Evolutionary conservation across 2,797 vertebrate genomes (phyloP), one percentile per base, ranked within the genome.

Genomic region (Catamblyrhynchus diadema): DNA sequence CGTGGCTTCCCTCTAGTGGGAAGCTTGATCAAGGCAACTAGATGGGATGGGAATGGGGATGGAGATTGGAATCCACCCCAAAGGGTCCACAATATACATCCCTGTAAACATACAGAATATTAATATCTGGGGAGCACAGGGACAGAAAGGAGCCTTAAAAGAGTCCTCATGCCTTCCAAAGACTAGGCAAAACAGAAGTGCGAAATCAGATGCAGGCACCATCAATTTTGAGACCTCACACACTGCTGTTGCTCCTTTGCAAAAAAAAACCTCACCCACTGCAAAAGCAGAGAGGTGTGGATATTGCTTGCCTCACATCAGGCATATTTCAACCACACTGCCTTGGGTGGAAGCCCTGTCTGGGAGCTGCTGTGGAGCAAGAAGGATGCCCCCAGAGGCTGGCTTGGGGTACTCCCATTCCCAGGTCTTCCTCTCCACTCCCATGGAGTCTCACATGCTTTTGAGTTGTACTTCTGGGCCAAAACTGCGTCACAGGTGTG

Each of bases 1-100:
- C 14, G 28, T 89, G 94, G 82, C 65, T 92, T 96, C 96, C 96
- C 95, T 95, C 95, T 97, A 97, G 96, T 84, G 96, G 96, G 80
- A 79, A 86, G 23, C 60, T 93, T 56, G 66, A 45, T 89, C 75
- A 89, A 91, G 59, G 72, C 95, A 95, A 42, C 81, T 53, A 7
- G 44, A 37, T 54, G 19, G 44, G 32, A 70, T 41, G 32, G 41
- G 32, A 39, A 61, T 53, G 24, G 37, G 14, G 27, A 50, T 77
- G 25, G 30, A n/a, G 27, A 37, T 54, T n/a, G n/a, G 74, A 87
- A 78, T 19, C 20, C 22, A 44, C 8, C 6, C 10, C 8, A 15
- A 47, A 47, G 42, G 7, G 14, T 77, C 17, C 10, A 0, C 37
- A 27, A 19, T 61, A 35, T 2, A 1, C 28, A 67, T 25, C 19